Base-by-base conservation (phyloP, 2,113 vertebrate genomes). In the Pogonocichla stellata region DNA sequence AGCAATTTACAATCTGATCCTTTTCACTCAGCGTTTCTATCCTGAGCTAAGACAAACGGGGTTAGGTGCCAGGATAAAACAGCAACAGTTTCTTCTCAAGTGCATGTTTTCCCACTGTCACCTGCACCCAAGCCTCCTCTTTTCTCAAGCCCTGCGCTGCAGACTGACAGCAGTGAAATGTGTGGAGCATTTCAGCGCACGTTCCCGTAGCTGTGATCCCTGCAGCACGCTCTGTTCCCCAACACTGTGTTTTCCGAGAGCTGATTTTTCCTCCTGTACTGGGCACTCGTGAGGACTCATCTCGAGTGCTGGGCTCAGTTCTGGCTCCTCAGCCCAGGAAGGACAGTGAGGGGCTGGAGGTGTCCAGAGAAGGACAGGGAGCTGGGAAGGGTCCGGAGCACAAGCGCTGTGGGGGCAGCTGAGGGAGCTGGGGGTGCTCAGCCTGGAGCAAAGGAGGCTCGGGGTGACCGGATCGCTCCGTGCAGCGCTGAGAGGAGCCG, bases 321-420 rank as follows among this genome's bases (percentile, higher is more conserved):
- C 43, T 6, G 36, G 43, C 28, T 28, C 19, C 60, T 60, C 51
- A 6, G 0, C 7, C 45, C 8, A 14, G 34, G 51, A 36, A n/a
- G 86, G 69, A 5, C 45, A 11, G 2, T 11, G 5, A 29, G 69
- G 22, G 16, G 50, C 60, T 16, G 43, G 12, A 57, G 57, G 1
- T 2, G n/a, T 3, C 50, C 50, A 7, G 66, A 8, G 42, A 2
- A n/a, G 42, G 20, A 0, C 18, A 5, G 1, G 13, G 18, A 16
- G 61, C 73, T 29, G 73, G 34, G 45, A 20, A 50, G 66, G 65
- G 9, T 22, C n/a, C 47, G 66, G 45, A 36, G 45, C 65, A 6
- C 18, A 6, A 6, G 65, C 4, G n/a, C 40, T 40, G 40, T 40
- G 40, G 40, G 40, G 40, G 40, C 40, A 40, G 40, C 40, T 40